Percentiles rank a stretch among this genome's conserved stretches.
Evolutionary conservation across 2,113 vertebrate species (phyloP).

Genomic region (Crotalus tigris): DNA sequence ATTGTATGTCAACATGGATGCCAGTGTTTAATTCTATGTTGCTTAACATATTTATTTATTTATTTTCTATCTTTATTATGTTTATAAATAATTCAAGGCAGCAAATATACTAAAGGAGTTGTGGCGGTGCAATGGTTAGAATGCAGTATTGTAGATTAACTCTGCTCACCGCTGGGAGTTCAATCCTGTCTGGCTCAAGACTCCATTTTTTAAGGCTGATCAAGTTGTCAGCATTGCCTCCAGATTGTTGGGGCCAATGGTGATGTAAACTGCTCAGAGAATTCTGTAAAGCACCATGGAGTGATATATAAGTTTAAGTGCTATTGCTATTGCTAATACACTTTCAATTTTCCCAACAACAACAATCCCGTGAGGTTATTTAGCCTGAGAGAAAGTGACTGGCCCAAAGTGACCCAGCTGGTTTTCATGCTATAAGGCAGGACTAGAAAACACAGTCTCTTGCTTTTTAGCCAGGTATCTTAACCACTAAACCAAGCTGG

Average conservation of each 20-base stretch:
- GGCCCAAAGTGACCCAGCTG: neutral
- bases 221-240: neutral
- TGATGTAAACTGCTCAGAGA: neutral
- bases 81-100: neutral
- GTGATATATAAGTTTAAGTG: neutral
- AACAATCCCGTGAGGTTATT: neutral
- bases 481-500: neutral
- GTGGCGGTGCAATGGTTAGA: neutral
- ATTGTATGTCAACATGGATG: neutral
- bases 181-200: neutral
- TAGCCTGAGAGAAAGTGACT: neutral
- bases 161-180: neutral
- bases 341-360: neutral
- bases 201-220: neutral
- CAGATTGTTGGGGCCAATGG: neutral
- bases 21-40: neutral
- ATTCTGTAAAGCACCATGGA: neutral
- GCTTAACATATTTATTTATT: neutral
- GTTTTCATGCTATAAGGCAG: neutral
- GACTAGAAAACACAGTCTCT: neutral
- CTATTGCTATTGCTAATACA: neutral
- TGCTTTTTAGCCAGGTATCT: neutral
- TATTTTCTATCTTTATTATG: neutral
- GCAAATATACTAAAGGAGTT: neutral
- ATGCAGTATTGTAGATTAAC: neutral